Evolutionary conservation across 2,113 vertebrate species (phyloP), one percentile per base, ranked within the genome.

Genomic region (Callipepla squamata): DNA sequence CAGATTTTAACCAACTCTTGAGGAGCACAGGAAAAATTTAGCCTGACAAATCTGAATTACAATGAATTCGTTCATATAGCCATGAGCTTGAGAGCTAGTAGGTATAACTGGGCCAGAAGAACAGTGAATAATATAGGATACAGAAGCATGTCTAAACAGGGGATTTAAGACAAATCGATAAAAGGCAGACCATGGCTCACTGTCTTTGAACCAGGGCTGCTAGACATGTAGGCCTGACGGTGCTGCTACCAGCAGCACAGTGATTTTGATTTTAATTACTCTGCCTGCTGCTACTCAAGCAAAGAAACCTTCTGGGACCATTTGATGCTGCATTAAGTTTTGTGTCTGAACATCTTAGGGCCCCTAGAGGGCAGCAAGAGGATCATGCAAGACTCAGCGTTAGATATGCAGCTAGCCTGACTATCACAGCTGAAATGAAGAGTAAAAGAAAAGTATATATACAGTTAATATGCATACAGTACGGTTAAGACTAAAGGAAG

Each of bases 281-380:
- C 6, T 50, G 61, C 17, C 38, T 68, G 69, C 74, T 72, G 66
- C 69, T 89, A 34, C 62, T 44, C 66, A 81, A 50, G 73, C 50
- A 86, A 74, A 84, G 32, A 90, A 93, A 84, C 7, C 77, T 51
- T 59, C 51, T 68, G 66, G 61, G 69, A 88, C 34, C 11, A 75
- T 84, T 63, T 89, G 38, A 72, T 51, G 69, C 48, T 59, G 25
- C 48, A 75, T 63, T 63, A 85, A 50, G 36, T 90, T 92, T 84
- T 18, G 47, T 84, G 66, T 38, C 58, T 86, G 80, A 93, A 89
- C 23, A 16, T 38, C 11, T 28, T 59, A 78, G 65, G 30, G 57
- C 69, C 61, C 45, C 58, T 69, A 74, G 76, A 88, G 83, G 26
- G 61, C 59, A 93, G 55, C 30, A 83, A 77, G 40, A 80, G 11